phyloP scores from a whole-genome alignment of 2,797 vertebrate species.

The Chromis chromis region DNA sequence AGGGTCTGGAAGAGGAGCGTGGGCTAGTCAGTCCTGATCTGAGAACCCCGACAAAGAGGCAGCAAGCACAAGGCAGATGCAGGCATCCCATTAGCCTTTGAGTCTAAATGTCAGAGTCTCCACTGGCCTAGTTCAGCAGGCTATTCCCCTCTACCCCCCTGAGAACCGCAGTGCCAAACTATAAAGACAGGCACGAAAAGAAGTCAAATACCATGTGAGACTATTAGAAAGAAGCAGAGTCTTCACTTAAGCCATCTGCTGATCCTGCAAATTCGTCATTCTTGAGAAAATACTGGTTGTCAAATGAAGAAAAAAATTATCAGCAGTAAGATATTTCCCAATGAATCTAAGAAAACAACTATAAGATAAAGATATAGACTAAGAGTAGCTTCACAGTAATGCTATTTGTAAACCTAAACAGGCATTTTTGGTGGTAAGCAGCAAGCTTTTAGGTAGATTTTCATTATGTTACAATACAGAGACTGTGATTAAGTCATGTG shows the following conservation, averaged over 20 bases:
- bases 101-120: conserved; percentile 85
- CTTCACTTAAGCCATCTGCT: conserved; percentile 30
- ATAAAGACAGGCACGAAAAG: conserved; percentile 68
- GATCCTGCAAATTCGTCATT: conserved; percentile 41
- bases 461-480: neutral
- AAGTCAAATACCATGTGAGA: conserved; percentile 68
- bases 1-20: conserved; percentile 51
- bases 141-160: conserved; percentile 46
- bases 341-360: neutral
- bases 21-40: conserved; percentile 64
- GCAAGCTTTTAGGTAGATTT: neutral
- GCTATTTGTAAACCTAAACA: neutral
- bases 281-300: conserved; percentile 9
- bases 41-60: conserved; percentile 68
- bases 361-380: neutral
- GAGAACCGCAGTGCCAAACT: conserved; percentile 64
- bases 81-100: conserved; percentile 86
- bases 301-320: neutral
- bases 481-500: neutral
- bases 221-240: conserved; percentile 41
- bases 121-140: conserved; percentile 80
- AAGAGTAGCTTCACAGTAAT: neutral
- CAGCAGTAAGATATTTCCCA: conserved; percentile 5
- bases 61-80: conserved; percentile 65
- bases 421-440: neutral